Percentiles rank a stretch among this genome's conserved stretches.
Evolutionary conservation across 2,888 invertebrate species (phyloP).

Genomic region (Amphiduros pacificus): DNA sequence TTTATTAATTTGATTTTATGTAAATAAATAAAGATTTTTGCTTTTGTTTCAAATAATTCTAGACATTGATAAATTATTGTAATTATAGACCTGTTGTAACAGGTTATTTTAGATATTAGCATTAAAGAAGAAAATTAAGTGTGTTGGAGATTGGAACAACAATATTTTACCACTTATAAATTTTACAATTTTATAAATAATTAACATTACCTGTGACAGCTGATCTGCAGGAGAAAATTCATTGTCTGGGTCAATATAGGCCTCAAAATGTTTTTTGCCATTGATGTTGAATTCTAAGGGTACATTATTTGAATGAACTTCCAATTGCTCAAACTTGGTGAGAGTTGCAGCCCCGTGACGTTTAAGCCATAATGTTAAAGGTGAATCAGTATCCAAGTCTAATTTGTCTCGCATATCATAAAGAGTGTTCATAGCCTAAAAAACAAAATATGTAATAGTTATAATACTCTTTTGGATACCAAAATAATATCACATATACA

Average conservation of each 20-base stretch:
- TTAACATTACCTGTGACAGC: slow-evolving; percentile 87
- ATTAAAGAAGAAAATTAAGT: too few species aligned
- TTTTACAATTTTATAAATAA: too few species aligned
- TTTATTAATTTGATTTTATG: too few species aligned
- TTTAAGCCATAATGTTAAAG: slow-evolving; percentile 87
- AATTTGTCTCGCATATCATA: slow-evolving; percentile 75
- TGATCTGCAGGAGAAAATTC: slow-evolving; percentile 87
- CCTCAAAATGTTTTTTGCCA: slow-evolving; percentile 81
- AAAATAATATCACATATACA: too few species aligned
- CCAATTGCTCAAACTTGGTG: slow-evolving; percentile 73
- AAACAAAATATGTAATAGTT: slow-evolving; percentile 70
- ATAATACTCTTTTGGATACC: not conserved
- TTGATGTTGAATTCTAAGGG: slow-evolving; percentile 85
- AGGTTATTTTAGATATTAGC: too few species aligned
- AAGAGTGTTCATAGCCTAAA: slow-evolving; percentile 86
- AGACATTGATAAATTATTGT: too few species aligned
- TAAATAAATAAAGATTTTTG: too few species aligned
- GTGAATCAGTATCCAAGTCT: slow-evolving; percentile 80
- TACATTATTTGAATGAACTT: slow-evolving; percentile 64
- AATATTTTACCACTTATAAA: too few species aligned
- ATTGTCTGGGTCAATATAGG: slow-evolving; percentile 91
- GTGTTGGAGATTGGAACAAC: too few species aligned
- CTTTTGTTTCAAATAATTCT: too few species aligned
- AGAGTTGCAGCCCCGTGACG: slow-evolving; percentile 82
- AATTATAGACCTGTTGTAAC: too few species aligned